Evolutionary conservation across 1,140 invertebrate genomes (phyloP), one percentile per base, ranked within the genome.

Genomic region (Vollenhovia emeryi): DNA sequence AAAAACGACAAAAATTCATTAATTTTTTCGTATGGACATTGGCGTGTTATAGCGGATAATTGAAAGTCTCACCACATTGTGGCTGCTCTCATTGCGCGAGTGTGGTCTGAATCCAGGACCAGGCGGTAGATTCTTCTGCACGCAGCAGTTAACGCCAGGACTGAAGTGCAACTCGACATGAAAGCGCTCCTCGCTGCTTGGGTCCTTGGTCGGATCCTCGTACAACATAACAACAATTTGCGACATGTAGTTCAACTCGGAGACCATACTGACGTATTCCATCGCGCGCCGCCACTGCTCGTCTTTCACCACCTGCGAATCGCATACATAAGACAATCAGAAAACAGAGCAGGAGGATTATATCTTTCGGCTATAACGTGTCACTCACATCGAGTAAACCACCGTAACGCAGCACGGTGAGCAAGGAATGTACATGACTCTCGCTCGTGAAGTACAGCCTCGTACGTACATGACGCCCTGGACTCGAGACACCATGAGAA

Each of bases 181-280:
- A 93, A 99, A 99, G 86, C 98, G 96, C 94, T 98, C 98, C 92
- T 99, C 98, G 15, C 98, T 98, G 52, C 95, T 96, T 0, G 97
- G 97, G 95, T 98, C 98, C 94, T 99, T 99, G 0, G 98, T 99
- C 6, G 98, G 98, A 95, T 99, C 99, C 95, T 99, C 99, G 93
- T 99, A 99, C n/a, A 99, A 95, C 99, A 99, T 99, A 5, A 99
- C 98, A 0, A 99, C 99, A 69, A 99, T 98, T 95, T 99, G 99
- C 0, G 99, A 99, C 98, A 99, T 99, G 94, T 99, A 99, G 95
- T 99, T 99, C 2, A 99, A 96, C 94, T 99, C 99, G 0, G 99
- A 98, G 1, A 99, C 98, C 96, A 98, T 98, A 64, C 98, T 98
- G 1, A 99, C 97, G 93, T 99, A 99, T 91, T 99, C 98, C 98